Evolutionary conservation across 2,113 vertebrate species (phyloP).

Genomic region (Sapajus apella): DNA sequence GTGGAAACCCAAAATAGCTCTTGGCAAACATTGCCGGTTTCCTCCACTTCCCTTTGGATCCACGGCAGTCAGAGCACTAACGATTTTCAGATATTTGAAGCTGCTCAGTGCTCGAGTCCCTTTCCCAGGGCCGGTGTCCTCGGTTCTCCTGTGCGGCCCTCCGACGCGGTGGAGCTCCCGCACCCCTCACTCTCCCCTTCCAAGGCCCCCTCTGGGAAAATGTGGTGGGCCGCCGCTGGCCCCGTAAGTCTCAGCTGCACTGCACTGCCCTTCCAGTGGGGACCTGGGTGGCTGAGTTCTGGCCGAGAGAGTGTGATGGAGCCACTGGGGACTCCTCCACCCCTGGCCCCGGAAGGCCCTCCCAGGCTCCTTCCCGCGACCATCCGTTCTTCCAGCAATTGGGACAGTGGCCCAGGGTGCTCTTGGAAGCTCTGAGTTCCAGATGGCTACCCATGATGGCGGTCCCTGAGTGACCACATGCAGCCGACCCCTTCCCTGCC

Average conservation of each 20-base stretch:
- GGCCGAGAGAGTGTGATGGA: too few relatives aligned
- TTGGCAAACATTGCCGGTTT: rapidly evolving
- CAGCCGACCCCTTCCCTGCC: not conserved
- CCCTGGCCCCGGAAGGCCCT: too few relatives aligned
- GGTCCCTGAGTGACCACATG: not conserved
- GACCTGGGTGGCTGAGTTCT: not conserved
- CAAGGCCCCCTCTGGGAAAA: too few relatives aligned
- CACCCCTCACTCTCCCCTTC: too few relatives aligned
- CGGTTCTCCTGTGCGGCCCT: not conserved
- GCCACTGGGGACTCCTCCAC: too few relatives aligned
- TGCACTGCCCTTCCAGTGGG: not conserved
- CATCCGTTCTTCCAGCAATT: not conserved
- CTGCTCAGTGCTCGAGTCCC: rapidly evolving
- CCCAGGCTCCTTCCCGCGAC: not conserved
- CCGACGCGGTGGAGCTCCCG: rapidly evolving
- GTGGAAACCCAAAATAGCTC: rapidly evolving
- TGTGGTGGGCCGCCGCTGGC: rapidly evolving
- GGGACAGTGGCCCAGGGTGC: not conserved
- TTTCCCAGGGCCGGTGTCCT: not conserved
- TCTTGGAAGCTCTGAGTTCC: not conserved
- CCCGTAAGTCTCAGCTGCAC: not conserved
- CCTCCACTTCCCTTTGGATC: not conserved
- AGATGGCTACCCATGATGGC: not conserved
- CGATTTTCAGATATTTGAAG: not conserved
- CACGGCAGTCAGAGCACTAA: too few relatives aligned